Base-by-base conservation (phyloP, 2,797 vertebrate genomes). In the Oreochromis mossambicus region DNA sequence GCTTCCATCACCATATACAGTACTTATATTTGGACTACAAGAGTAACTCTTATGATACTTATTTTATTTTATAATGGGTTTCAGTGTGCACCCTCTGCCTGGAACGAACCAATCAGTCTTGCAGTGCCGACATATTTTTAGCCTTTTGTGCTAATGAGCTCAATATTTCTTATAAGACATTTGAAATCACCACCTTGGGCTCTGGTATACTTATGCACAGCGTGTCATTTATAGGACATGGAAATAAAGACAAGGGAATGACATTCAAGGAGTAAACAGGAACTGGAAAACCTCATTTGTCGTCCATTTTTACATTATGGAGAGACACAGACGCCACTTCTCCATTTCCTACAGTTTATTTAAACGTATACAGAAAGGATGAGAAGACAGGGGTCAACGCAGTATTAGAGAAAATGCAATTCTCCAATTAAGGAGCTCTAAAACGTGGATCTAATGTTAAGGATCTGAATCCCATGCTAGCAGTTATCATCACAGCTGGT, bases 241-340 rank as follows among this genome's bases (percentile, higher is more conserved):
- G 68, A n/a, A 78, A 46, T 48, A 78, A 61, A n/a, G 19, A 75
- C 9, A 1, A 15, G 48, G 48, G 54, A 32, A 80, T 58, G n/a
- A 84, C 21, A 41, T 10, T n/a, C 8, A 7, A 11, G 51, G 8
- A 34, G 51, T 73, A 55, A 80, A 76, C 24, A 61, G 85, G 82
- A 91, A 89, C 48, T 93, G 88, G 85, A 88, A 90, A 87, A 55
- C 34, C 6, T 6, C 2, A 38, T 68, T 63, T 82, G 34, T 52
- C 1, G 51, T 68, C 14, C 76, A 80, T 84, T 89, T 90, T 36
- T 70, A 84, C 87, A 86, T 36, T 55, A 56, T 83, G 83, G 88
- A 83, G 79, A 82, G 48, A 80, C 56, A 70, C 9, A 76, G 7
- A 17, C 14, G 26, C 7, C 7, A 82, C 83, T 87, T 90, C 86